Conservation (phyloP, 2,888 invertebrate species). For the Sinelater perroti region DNA sequence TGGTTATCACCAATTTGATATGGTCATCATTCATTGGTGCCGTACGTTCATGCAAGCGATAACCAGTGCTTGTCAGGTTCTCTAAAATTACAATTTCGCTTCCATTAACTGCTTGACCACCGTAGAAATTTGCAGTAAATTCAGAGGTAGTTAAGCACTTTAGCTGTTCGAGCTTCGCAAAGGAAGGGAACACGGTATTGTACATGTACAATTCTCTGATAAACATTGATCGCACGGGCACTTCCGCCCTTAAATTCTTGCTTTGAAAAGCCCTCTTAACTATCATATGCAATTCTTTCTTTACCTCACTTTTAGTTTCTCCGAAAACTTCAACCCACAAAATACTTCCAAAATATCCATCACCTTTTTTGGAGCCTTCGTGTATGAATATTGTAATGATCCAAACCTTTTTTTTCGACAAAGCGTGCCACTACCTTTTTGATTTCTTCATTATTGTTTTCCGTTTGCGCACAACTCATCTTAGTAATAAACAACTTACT, state of each 20-base stretch:
- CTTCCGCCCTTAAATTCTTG: not conserved
- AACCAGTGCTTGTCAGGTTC: slow-evolving; percentile 47
- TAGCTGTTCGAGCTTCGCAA: slow-evolving; percentile 4
- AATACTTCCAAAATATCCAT: slow-evolving; percentile 46
- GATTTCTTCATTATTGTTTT: not conserved
- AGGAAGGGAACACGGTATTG: not conserved
- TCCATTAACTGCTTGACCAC: not conserved
- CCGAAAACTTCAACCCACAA: slow-evolving; percentile 41
- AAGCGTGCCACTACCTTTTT: slow-evolving; percentile 14
- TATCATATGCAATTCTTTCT: slow-evolving; percentile 33
- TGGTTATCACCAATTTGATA: slow-evolving; percentile 46
- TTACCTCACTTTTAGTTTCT: slow-evolving; percentile 13
- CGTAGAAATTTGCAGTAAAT: slow-evolving; percentile 19
- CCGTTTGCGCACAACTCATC: too few species aligned
- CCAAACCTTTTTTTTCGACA: slow-evolving; percentile 18
- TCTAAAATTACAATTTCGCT: slow-evolving; percentile 46
- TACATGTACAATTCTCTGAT: slow-evolving; percentile 13
- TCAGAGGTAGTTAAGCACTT: too few species aligned
- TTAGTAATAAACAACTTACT: too few species aligned
- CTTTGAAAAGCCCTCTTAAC: slow-evolving; percentile 27
- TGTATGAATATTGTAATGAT: slow-evolving; percentile 30
- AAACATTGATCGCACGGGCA: slow-evolving; percentile 4
- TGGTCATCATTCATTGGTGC: slow-evolving; percentile 49
- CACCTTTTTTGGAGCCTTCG: slow-evolving; percentile 41
- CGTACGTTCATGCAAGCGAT: slow-evolving; percentile 46